These are phyloP conservation scores for Montipora capricornis DNA, from an alignment of 64 coral and sea anemone genomes.

Conservation along the genomic window DNA sequence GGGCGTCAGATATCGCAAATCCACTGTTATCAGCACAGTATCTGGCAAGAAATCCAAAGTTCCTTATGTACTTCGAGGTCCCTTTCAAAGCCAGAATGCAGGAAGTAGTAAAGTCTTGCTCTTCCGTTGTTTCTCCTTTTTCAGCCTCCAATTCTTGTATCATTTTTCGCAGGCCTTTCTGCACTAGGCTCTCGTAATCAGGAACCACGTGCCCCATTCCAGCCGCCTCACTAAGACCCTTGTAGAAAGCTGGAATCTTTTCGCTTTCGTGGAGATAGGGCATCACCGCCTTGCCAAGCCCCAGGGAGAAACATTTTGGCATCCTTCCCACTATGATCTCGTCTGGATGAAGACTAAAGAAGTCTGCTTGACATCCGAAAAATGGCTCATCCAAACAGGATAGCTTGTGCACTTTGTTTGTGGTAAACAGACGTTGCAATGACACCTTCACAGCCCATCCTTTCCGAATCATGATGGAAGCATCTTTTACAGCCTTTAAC, in stretches of 20 bases:
- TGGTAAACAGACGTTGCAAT: conserved; percentile 41
- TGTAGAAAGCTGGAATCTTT: conserved; percentile 71
- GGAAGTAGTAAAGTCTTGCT: conserved; percentile 54
- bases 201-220: conserved; percentile 75
- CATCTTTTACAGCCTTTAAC: not conserved
- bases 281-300: conserved; percentile 69
- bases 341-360: conserved; percentile 67
- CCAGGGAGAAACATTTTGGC: conserved; percentile 72
- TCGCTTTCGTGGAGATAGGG: conserved; percentile 71
- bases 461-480: conserved; percentile 68
- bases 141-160: conserved; percentile 48
- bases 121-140: not conserved
- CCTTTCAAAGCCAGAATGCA: conserved; percentile 73
- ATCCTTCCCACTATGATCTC: conserved; percentile 74
- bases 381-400: conserved; percentile 16
- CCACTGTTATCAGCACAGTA: conserved; percentile 29
- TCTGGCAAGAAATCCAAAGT: conserved; percentile 53
- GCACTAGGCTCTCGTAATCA: conserved; percentile 46
- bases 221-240: conserved; percentile 75
- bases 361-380: conserved; percentile 58
- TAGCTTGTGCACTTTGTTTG: conserved; percentile 42
- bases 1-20: conserved; percentile 54
- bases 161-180: conserved; percentile 63
- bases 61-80: conserved; percentile 63
- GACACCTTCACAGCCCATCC: conserved; percentile 69